phyloP scores from a whole-genome alignment of 2,797 vertebrate genomes.

The Ispidina lecontei region DNA sequence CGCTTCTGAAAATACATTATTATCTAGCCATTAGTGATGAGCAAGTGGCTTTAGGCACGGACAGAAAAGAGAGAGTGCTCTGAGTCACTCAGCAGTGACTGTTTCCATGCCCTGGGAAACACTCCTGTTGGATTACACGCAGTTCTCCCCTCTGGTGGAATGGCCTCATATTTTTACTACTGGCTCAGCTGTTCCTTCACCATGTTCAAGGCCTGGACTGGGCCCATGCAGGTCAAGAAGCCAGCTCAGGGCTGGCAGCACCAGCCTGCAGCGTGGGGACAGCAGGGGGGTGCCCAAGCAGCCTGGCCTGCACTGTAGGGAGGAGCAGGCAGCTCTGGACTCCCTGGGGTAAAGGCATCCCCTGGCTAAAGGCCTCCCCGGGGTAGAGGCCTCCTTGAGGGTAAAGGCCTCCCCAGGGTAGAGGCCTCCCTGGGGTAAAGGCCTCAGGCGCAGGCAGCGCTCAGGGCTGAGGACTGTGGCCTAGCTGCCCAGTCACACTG shows the following conservation, averaged over 20 bases:
- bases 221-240: background rate
- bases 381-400: too few species aligned
- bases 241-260: background rate
- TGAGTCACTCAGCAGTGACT: background rate
- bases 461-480: background rate
- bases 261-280: accelerated
- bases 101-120: background rate
- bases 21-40: background rate
- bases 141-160: background rate
- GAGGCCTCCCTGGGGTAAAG: too few species aligned
- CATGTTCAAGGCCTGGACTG: background rate
- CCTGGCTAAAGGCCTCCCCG: too few species aligned
- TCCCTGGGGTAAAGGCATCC: too few species aligned
- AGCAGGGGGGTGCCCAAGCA: accelerated
- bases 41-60: background rate
- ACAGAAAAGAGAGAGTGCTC: background rate
- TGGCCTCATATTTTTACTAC: background rate
- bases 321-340: background rate
- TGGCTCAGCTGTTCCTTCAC: background rate
- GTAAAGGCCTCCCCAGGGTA: too few species aligned
- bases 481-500: background rate
- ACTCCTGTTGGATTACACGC: background rate
- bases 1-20: background rate
- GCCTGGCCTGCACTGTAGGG: accelerated
- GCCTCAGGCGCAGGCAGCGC: too few species aligned